A percentile compares a stretch with the other conserved stretches of the same genome.
Conservation (phyloP, 1,140 invertebrate species). For the Pentalonia nigronervosa region DNA sequence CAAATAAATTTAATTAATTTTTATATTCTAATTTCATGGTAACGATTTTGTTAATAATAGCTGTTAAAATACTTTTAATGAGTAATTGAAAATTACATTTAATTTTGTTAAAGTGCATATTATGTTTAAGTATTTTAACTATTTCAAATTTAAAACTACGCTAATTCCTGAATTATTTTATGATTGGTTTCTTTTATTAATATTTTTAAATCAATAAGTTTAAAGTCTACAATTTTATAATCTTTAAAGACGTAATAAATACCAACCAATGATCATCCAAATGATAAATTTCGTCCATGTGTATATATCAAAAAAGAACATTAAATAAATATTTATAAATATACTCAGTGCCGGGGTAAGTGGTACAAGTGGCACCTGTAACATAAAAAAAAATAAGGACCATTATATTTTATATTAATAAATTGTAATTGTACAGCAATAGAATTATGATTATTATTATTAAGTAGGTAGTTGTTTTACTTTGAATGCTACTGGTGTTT, state of each 20-base stretch:
- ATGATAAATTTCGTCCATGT: conserved; percentile 61
- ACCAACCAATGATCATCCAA: conserved; percentile 60
- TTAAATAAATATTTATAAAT: conserved; percentile 86
- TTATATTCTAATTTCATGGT: no score
- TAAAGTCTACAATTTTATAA: not conserved
- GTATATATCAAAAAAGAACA: conserved; percentile 81
- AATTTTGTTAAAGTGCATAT: no score
- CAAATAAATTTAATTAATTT: no score
- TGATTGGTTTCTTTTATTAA: not conserved
- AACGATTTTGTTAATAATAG: no score
- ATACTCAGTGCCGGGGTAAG: conserved; percentile 83
- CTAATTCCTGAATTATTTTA: not conserved
- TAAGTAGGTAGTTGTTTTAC: not conserved
- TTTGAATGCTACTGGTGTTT: conserved; percentile 50
- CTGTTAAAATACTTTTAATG: no score
- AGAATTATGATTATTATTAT: not conserved
- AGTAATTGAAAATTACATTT: no score
- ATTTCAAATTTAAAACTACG: no score
- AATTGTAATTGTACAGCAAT: not conserved
- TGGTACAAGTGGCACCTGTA: conserved; percentile 85
- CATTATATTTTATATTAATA: no score
- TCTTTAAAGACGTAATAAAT: not conserved
- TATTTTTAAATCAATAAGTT: not conserved
- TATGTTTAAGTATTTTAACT: no score
- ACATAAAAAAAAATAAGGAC: conserved; percentile 54